These are phyloP conservation scores for Pardalotus punctatus DNA, from an alignment of 2,113 vertebrate species.

Conservation along the genomic window DNA sequence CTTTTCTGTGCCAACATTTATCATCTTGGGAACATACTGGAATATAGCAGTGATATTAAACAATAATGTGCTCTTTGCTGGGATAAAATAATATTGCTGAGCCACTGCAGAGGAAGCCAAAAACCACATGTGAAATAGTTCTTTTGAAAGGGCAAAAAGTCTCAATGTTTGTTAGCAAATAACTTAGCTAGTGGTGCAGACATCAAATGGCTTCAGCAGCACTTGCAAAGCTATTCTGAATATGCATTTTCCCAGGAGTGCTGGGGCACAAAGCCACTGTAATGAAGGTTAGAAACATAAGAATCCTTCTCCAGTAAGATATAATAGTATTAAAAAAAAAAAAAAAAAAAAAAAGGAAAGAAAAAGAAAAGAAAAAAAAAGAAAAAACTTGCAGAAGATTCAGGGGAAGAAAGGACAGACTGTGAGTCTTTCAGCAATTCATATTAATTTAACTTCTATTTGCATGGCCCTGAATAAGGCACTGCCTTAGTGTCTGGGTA, in stretches of 20 bases:
- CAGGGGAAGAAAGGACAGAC: neutral
- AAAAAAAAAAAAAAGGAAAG: neutral
- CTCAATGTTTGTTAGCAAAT: slow-evolving; percentile 56
- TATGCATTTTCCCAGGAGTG: neutral
- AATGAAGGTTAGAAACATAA: slow-evolving; percentile 7
- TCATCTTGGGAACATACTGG: slow-evolving; percentile 64
- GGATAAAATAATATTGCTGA: slow-evolving; percentile 54
- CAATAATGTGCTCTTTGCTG: slow-evolving; percentile 54
- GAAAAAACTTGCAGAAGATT: neutral
- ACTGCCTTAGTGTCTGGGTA: neutral
- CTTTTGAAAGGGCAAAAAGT: slow-evolving; percentile 48
- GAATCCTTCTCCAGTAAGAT: neutral
- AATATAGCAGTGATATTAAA: slow-evolving; percentile 64
- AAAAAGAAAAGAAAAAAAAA: neutral
- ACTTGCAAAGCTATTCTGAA: slow-evolving; percentile 8
- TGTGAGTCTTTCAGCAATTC: neutral
- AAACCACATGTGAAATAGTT: slow-evolving; percentile 53
- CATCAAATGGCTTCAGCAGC: slow-evolving; percentile 10
- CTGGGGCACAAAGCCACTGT: neutral
- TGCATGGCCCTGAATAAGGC: neutral
- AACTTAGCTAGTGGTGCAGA: slow-evolving; percentile 31
- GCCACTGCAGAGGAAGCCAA: slow-evolving; percentile 53
- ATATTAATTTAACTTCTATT: neutral
- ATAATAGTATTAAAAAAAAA: neutral
- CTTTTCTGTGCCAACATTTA: slow-evolving; percentile 55